phyloP scores from a whole-genome alignment of 2,888 invertebrate genomes.

The Acanthoscelides obtectus region DNA sequence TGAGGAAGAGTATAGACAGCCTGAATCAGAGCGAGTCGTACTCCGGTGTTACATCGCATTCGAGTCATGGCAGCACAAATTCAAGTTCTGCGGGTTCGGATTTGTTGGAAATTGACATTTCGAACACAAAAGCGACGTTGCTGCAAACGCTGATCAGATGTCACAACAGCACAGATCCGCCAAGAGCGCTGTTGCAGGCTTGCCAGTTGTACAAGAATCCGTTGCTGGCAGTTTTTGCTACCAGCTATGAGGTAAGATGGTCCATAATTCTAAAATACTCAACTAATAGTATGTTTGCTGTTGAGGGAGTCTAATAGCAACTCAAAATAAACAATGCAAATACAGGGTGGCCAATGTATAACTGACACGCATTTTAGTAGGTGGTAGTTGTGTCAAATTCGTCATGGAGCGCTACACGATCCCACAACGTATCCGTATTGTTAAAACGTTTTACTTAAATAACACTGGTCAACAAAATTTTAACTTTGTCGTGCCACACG shows the following conservation, averaged over 20 bases:
- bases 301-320: too few relatives aligned
- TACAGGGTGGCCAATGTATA: too few relatives aligned
- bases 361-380: too few relatives aligned
- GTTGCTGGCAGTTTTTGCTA: constrained; percentile 60
- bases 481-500: too few relatives aligned
- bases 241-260: constrained; percentile 60
- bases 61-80: constrained; percentile 35
- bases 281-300: too few relatives aligned
- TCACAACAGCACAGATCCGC: constrained; percentile 66
- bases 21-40: constrained; percentile 20
- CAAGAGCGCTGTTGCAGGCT: constrained; percentile 58
- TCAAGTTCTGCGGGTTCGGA: constrained; percentile 47
- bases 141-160: constrained; percentile 62
- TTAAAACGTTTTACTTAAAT: too few relatives aligned
- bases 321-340: too few relatives aligned
- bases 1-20: constrained; percentile 30
- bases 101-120: constrained; percentile 46
- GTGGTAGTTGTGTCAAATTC: too few relatives aligned
- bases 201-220: constrained; percentile 57
- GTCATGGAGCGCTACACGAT: too few relatives aligned
- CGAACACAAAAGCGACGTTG: constrained; percentile 43
- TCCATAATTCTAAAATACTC: background rate
- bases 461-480: too few relatives aligned
- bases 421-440: too few relatives aligned
- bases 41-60: constrained; percentile 24